These are phyloP conservation scores for Mormyrus lacerda DNA, from an alignment of 2,113 vertebrate genomes.

Conservation along the genomic window DNA sequence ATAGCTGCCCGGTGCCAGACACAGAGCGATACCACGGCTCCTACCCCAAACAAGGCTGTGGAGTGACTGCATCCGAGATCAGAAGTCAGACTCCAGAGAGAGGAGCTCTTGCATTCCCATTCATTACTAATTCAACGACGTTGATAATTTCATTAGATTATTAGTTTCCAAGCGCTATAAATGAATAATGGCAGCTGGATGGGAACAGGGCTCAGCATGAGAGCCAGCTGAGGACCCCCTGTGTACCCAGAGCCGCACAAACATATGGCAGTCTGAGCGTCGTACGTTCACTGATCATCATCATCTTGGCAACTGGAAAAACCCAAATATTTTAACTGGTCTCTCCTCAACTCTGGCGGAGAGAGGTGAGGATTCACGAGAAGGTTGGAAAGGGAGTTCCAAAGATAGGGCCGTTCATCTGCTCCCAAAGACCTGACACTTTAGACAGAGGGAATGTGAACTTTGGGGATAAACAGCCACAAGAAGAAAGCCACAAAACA, in stretches of 20 bases:
- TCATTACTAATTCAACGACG: slow-evolving; percentile 99
- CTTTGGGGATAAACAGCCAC: background rate
- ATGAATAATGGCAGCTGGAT: slow-evolving; percentile 80
- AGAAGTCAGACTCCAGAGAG: slow-evolving; percentile 63
- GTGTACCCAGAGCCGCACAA: background rate
- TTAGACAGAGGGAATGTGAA: background rate
- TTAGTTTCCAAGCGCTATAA: slow-evolving; percentile 65
- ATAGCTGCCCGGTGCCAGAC: slow-evolving; percentile 60
- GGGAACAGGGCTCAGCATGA: slow-evolving; percentile 68
- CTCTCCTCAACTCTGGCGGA: background rate
- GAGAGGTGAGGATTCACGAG: background rate
- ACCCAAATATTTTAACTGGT: slow-evolving; percentile 17
- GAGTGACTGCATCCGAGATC: slow-evolving; percentile 89
- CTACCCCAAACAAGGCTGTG: slow-evolving; percentile 71
- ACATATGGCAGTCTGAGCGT: slow-evolving; percentile 72
- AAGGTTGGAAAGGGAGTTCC: background rate
- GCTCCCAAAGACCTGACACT: background rate
- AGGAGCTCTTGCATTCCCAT: slow-evolving; percentile 85
- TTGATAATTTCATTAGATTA: slow-evolving; percentile 98
- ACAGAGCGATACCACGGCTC: slow-evolving; percentile 64
- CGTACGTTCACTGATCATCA: slow-evolving; percentile 73
- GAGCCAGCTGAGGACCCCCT: background rate
- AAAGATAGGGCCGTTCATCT: slow-evolving; percentile 20
- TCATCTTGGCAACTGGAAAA: slow-evolving; percentile 47
- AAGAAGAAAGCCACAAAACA: background rate